A percentile compares a stretch with the other conserved stretches of the same genome.
Evolutionary conservation across 1,140 invertebrate species (phyloP).

Genomic region (Latrodectus geometricus): DNA sequence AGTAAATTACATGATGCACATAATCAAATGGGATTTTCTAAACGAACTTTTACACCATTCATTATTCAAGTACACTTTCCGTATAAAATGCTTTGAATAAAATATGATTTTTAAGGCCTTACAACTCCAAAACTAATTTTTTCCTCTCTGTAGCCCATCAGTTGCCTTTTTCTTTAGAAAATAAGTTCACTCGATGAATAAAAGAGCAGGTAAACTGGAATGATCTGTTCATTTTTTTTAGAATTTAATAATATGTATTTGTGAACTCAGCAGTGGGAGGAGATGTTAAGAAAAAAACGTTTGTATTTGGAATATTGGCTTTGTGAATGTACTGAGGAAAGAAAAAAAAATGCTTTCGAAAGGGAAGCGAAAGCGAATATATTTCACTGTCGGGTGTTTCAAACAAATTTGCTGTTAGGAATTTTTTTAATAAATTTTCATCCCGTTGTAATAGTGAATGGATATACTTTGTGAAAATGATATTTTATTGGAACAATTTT

Average conservation of each 20-base stretch:
- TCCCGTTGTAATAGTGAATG: constrained; percentile 51
- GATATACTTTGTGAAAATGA: background rate
- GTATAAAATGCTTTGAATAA: constrained; percentile 56
- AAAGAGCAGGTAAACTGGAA: constrained; percentile 56
- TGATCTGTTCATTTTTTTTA: constrained; percentile 54
- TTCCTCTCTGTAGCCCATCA: constrained; percentile 19
- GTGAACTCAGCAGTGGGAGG: background rate
- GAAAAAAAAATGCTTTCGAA: constrained; percentile 19
- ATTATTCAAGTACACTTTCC: constrained; percentile 43
- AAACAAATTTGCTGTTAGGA: constrained; percentile 53
- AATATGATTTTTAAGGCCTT: constrained; percentile 47
- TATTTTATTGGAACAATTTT: too few relatives aligned
- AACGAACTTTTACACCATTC: constrained; percentile 35
- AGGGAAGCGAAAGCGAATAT: constrained; percentile 33
- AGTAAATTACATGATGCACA: background rate
- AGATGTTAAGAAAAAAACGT: constrained; percentile 13
- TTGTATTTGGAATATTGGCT: constrained; percentile 49
- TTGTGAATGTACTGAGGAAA: constrained; percentile 36
- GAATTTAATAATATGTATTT: constrained; percentile 61
- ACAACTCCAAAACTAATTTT: constrained; percentile 13
- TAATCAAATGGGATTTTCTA: constrained; percentile 16
- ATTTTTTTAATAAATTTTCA: constrained; percentile 55
- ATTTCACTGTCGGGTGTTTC: constrained; percentile 47
- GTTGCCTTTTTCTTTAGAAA: constrained; percentile 12
- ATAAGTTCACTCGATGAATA: constrained; percentile 51